Base-by-base conservation (phyloP, 2,113 vertebrate genomes). In the Perognathus longimembris region DNA sequence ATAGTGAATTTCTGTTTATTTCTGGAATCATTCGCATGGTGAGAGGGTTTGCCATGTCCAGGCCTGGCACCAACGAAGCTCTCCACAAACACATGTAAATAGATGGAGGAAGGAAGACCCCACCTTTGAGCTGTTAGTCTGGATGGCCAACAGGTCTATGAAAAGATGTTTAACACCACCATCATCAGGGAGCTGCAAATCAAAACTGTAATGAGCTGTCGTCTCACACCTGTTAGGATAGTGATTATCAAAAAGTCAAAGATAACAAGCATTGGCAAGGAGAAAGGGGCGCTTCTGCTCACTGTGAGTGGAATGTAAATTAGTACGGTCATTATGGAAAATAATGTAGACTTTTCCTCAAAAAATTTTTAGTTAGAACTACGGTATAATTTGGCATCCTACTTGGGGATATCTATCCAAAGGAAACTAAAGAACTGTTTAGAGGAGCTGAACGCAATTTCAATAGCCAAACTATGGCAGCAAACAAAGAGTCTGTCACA, bases 61-160 rank as follows among this genome's bases (percentile, higher is more conserved):
- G 50, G 50, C 50, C 50, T 67, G 36, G 21, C 24, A 28, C 17
- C 70, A 21, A 57, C 30, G 5, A 85, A 64, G 61, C 24, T 24
- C 15, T 66, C 28, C 28, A n/a, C 63, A 67, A 85, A 38, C 70
- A 54, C 75, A 45, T 75, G 24, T 70, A 59, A 78, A n/a, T 40
- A 21, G 57, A 32, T 38, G 6, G 28, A n/a, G n/a, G 54, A 30
- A n/a, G 38, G 54, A 89, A 82, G 75, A 22, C 38, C 7, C 24
- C 30, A 34, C 9, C 84, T 95, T 64, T 88, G 38, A 89, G 70
- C 20, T 92, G 54, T 24, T 61, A 45, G 15, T 74, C 74, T 76
- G 38, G 69, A 75, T 18, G 8, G 45, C 36, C 24, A 61, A 61
- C 77, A 40, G 76, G 67, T 57, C 3, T 82, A 9, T 40, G 67